Conservation (phyloP, 2,888 invertebrate genomes). For the Dynastes grantii region DNA sequence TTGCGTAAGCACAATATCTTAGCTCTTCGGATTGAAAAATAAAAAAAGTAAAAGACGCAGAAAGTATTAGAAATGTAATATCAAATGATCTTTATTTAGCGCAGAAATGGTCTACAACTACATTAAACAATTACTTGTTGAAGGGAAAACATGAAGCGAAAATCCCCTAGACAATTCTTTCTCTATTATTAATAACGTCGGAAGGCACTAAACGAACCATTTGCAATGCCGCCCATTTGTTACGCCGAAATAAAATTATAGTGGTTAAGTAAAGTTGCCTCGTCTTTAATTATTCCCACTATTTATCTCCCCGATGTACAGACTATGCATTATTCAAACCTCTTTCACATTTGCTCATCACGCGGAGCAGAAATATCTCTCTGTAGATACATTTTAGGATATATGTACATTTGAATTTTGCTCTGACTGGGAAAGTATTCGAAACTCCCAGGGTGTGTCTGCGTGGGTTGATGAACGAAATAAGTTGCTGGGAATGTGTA, state of each 20-base stretch:
- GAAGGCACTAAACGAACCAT: background rate
- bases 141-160: background rate
- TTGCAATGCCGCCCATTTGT: background rate
- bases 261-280: constrained; percentile 3
- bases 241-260: constrained; percentile 2
- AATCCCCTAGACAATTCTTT: background rate
- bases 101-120: background rate
- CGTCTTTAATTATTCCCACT: constrained; percentile 24
- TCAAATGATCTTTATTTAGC: too few relatives aligned
- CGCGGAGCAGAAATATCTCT: background rate
- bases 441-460: background rate
- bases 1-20: background rate
- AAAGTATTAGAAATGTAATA: too few relatives aligned
- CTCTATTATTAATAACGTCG: constrained; percentile 23
- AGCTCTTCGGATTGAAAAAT: too few relatives aligned
- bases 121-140: background rate
- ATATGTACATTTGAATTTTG: constrained; percentile 1
- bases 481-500: background rate
- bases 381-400: background rate
- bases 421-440: background rate
- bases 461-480: background rate
- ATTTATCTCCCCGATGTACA: constrained; percentile 21
- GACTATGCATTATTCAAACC: constrained; percentile 20
- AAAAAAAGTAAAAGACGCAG: too few relatives aligned
- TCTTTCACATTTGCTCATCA: constrained; percentile 20